phyloP scores from a whole-genome alignment of 2,797 vertebrate genomes.

The Mormyrops boulengeri region DNA sequence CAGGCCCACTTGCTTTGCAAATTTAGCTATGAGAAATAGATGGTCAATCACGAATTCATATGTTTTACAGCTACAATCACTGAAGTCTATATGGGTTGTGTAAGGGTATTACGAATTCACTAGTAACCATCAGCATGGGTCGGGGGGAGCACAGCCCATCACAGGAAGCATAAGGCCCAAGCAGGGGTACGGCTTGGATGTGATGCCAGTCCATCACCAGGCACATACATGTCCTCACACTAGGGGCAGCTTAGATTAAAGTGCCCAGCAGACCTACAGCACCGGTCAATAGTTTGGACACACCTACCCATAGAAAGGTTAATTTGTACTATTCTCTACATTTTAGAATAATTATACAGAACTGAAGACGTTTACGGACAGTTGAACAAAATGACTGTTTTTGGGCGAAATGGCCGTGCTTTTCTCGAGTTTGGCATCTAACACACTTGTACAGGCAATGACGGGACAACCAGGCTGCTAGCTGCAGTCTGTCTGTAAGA shows the following conservation, averaged over 20 bases:
- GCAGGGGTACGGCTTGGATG: not conserved
- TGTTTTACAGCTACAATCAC: not conserved
- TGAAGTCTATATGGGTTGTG: not conserved
- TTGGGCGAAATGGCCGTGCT: not conserved
- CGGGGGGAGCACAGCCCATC: not conserved
- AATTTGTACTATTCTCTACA: not conserved
- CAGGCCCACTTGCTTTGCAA: not conserved
- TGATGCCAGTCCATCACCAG: not conserved
- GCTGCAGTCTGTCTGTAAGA: not conserved
- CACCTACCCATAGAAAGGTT: not conserved
- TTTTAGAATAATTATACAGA: not conserved
- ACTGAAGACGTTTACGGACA: not conserved
- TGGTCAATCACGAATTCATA: not conserved
- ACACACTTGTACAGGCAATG: not conserved
- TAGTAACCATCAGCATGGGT: not conserved
- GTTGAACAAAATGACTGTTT: not conserved
- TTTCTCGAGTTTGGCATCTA: not conserved
- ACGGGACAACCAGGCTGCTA: not conserved
- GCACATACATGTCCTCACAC: not conserved
- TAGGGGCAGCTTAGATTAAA: not conserved
- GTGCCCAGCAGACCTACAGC: not conserved
- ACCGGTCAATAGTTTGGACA: not conserved
- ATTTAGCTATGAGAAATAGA: not conserved
- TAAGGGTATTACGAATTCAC: not conserved
- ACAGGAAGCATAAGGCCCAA: not conserved